Conservation (phyloP, 2,888 invertebrate genomes). For the Xanthorhoe spadicearia region DNA sequence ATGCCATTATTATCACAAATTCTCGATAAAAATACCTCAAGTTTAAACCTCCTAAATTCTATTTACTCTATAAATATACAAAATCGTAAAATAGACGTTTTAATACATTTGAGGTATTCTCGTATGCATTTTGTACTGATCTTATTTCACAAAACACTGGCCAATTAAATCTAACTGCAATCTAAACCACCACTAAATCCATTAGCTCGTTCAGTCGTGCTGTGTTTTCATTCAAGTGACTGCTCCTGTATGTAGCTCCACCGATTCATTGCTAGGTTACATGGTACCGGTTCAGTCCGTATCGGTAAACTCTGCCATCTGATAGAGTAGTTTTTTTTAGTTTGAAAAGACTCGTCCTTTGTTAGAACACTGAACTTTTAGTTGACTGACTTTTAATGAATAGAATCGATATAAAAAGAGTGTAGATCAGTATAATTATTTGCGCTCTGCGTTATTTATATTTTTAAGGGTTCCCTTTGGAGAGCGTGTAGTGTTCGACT, state of each 20-base stretch:
- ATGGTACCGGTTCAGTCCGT: constrained; percentile 1
- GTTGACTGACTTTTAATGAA: background rate
- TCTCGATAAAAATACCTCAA: background rate
- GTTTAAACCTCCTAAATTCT: background rate
- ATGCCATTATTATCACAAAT: too few relatives aligned
- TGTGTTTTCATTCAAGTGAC: constrained; percentile 34
- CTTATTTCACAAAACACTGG: constrained; percentile 25
- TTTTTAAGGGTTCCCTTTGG: too few relatives aligned
- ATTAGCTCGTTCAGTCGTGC: constrained; percentile 16
- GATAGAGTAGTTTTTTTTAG: background rate
- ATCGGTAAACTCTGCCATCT: background rate
- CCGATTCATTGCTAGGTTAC: constrained; percentile 18
- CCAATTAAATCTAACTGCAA: constrained; percentile 26
- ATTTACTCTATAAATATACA: background rate
- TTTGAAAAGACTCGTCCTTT: background rate
- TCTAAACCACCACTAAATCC: constrained; percentile 21
- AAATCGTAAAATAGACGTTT: background rate
- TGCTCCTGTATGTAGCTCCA: constrained; percentile 22
- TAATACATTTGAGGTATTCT: background rate
- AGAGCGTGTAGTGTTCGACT: too few relatives aligned
- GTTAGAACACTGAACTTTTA: background rate
- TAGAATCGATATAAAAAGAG: background rate
- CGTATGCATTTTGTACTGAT: background rate
- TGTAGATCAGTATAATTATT: background rate
- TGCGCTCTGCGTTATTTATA: too few relatives aligned